These are phyloP conservation scores for Pao palembangensis DNA, from an alignment of 2,113 vertebrate species.

Conservation along the genomic window DNA sequence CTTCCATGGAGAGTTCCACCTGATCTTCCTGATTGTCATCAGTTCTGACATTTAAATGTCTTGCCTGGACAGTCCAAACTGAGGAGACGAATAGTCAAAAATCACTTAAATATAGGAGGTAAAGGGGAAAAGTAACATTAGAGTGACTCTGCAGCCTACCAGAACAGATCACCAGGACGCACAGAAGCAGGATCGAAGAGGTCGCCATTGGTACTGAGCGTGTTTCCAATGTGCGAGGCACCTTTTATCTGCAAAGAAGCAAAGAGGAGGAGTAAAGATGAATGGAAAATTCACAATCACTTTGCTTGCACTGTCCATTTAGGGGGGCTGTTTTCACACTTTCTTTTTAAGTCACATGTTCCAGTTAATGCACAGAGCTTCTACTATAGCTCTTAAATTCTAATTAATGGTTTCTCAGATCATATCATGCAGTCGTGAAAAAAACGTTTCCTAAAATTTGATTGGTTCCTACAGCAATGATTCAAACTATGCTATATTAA, in stretches of 20 bases:
- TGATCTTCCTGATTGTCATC: conserved; percentile 18
- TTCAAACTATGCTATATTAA: too few relatives aligned
- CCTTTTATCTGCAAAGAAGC: conserved; percentile 14
- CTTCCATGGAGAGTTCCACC: neutral
- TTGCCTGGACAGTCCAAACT: conserved; percentile 44
- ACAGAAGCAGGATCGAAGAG: conserved; percentile 36
- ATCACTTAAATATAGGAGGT: neutral
- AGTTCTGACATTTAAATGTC: conserved; percentile 1
- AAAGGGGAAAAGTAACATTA: neutral
- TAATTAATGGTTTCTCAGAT: too few relatives aligned
- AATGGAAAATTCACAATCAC: neutral
- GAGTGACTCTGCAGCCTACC: conserved; percentile 16
- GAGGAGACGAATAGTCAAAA: neutral
- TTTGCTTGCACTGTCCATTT: too few relatives aligned
- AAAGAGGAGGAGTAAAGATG: neutral
- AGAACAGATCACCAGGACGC: conserved; percentile 41
- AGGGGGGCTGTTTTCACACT: too few relatives aligned
- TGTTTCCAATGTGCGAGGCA: neutral
- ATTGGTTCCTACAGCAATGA: too few relatives aligned
- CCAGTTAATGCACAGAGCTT: too few relatives aligned
- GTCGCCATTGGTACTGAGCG: conserved; percentile 13
- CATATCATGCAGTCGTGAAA: too few relatives aligned
- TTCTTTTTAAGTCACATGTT: too few relatives aligned
- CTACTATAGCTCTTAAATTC: too few relatives aligned
- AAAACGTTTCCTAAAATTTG: too few relatives aligned